Conservation (phyloP, 2,888 invertebrate genomes). For the Holacanthella duospinosa region DNA sequence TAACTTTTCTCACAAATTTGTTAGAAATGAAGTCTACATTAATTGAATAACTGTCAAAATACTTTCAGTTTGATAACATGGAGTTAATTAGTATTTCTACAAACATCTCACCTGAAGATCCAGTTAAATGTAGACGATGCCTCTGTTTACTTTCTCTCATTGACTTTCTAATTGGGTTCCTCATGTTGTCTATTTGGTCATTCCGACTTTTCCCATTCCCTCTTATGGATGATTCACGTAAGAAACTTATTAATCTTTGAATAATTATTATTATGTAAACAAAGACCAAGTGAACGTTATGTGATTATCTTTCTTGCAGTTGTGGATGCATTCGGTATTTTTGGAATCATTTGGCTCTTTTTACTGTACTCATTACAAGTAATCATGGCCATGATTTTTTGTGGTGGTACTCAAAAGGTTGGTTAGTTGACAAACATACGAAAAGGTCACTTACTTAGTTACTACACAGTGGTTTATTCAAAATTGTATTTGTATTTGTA, state of each 20-base stretch:
- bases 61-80: not conserved
- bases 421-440: not conserved
- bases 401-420: conserved; percentile 1
- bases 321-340: not conserved
- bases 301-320: not conserved
- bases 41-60: too few species aligned
- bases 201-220: not conserved
- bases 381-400: conserved; percentile 1
- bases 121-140: not conserved
- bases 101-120: not conserved
- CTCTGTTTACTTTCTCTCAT: not conserved
- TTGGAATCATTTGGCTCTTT: not conserved
- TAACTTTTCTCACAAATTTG: too few species aligned
- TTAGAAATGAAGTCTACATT: too few species aligned
- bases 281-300: too few species aligned
- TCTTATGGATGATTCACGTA: not conserved
- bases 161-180: not conserved
- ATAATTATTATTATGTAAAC: not conserved
- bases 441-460: too few species aligned
- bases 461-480: not conserved
- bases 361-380: conserved; percentile 1
- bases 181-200: not conserved
- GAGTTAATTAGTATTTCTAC: not conserved
- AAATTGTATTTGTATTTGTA: too few species aligned
- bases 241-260: not conserved